Percentiles rank a stretch among this genome's conserved stretches.
phyloP scores from a whole-genome alignment of 2,888 invertebrate genomes.

The Folsomia candida region DNA sequence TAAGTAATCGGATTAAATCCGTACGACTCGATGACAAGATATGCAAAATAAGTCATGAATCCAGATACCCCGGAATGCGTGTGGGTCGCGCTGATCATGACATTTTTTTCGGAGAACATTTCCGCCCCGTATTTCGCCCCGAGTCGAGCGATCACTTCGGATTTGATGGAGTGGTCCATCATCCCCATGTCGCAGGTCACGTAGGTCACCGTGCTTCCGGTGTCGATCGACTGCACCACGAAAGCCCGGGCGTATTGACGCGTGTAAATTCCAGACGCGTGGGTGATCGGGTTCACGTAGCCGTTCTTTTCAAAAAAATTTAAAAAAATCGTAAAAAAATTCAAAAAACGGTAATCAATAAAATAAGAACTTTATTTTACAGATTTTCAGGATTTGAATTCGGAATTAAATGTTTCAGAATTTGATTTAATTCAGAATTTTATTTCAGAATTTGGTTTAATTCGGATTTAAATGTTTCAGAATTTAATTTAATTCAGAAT shows the following conservation, averaged over 20 bases:
- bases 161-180: constrained; percentile 72
- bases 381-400: too few relatives aligned
- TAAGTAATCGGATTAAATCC: constrained; percentile 23
- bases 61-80: too few relatives aligned
- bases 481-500: too few relatives aligned
- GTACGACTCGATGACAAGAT: constrained; percentile 18
- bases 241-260: constrained; percentile 83
- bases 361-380: too few relatives aligned
- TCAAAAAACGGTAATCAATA: too few relatives aligned
- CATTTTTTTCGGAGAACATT: constrained; percentile 72
- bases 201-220: constrained; percentile 65
- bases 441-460: too few relatives aligned
- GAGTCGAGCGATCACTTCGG: constrained; percentile 62
- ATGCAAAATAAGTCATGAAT: constrained; percentile 25
- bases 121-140: constrained; percentile 54
- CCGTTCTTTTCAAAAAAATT: too few relatives aligned
- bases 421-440: too few relatives aligned
- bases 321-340: too few relatives aligned
- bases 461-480: too few relatives aligned
- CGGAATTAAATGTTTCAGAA: too few relatives aligned
- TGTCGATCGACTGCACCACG: constrained; percentile 69
- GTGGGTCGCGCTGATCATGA: constrained; percentile 83
- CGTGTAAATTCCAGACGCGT: constrained; percentile 77
- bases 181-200: too few relatives aligned
- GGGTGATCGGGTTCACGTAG: constrained; percentile 22